Base-by-base conservation (phyloP, 1,140 invertebrate genomes). In the Asobara japonica region DNA sequence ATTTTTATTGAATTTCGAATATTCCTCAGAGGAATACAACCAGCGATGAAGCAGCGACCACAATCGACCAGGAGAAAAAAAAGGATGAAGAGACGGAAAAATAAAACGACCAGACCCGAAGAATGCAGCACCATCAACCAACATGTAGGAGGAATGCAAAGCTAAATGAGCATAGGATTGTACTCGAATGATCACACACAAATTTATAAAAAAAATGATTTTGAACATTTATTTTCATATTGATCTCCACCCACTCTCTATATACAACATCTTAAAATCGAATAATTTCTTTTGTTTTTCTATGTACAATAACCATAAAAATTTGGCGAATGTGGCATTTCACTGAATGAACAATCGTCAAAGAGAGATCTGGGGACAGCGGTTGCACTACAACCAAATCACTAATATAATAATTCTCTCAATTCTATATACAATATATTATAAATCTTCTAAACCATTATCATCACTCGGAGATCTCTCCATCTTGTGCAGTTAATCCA, bases 171-270 rank as follows among this genome's bases (percentile, higher is more conserved):
- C 4, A n/a, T 3, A 51, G 16, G 3, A 51, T 51, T 51, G 18
- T 51, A 20, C 20, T 56, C 30, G 25, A 51, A 36, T 56, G 36
- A 45, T 41, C n/a, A 30, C 20, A 20, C 27, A 20, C 33, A 45
- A 20, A 22, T 8, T 45, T 62, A 71, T 62, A 51, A 11, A 60
- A 71, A 74, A 83, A 80, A 84, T 72, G 31, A 73, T 45, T 77
- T 74, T 68, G 61, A 77, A 82, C 81, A 83, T 84, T 84, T 86
- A 84, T 84, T 84, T 79, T 65, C n/a, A 79, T 73, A 69, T 74
- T 74, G 64, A 41, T 51, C 20, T 65, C 61, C 38, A 65, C 2
- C 48, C 18, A 48, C 51, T 48, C 65, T 66, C 65, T 72, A 38
- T 69, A n/a, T 78, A 74, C 48, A 71, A 56, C 38, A 56, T 27